A percentile compares a stretch with the other conserved stretches of the same genome.
These are phyloP conservation scores for Tetramorium simillimum DNA, from an alignment of 1,140 invertebrate genomes.

Conservation along the genomic window DNA sequence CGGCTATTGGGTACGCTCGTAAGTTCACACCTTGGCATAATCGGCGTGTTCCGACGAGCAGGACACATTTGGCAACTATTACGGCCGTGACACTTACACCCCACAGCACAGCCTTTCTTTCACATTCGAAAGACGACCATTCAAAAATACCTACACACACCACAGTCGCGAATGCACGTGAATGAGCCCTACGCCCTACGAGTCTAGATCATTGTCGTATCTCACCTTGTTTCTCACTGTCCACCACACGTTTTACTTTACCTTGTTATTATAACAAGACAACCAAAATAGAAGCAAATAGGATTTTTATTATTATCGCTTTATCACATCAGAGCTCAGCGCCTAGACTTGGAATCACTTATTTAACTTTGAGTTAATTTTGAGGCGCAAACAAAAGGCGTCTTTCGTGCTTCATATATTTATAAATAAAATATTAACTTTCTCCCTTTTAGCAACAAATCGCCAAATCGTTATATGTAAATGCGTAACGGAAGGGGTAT, in stretches of 20 bases:
- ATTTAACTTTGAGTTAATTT: background rate
- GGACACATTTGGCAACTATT: constrained; percentile 70
- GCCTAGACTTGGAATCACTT: background rate
- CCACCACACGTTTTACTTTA: background rate
- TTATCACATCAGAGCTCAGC: no score
- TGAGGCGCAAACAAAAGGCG: background rate
- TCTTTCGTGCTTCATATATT: background rate
- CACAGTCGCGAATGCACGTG: background rate
- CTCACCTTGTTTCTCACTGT: background rate
- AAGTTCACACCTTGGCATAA: constrained; percentile 80
- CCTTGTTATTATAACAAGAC: background rate
- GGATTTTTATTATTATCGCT: background rate
- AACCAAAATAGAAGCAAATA: no score
- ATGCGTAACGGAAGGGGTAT: background rate
- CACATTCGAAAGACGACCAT: background rate
- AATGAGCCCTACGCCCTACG: background rate
- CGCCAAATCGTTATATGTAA: background rate
- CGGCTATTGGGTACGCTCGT: constrained; percentile 65
- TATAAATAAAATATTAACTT: background rate
- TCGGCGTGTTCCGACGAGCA: constrained; percentile 72
- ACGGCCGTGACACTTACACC: constrained; percentile 60
- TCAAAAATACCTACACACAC: background rate
- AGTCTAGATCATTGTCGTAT: background rate
- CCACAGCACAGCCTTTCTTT: background rate
- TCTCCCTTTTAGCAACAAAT: background rate